Conservation (phyloP, 2,797 vertebrate genomes). For the Lacerta viridis region DNA sequence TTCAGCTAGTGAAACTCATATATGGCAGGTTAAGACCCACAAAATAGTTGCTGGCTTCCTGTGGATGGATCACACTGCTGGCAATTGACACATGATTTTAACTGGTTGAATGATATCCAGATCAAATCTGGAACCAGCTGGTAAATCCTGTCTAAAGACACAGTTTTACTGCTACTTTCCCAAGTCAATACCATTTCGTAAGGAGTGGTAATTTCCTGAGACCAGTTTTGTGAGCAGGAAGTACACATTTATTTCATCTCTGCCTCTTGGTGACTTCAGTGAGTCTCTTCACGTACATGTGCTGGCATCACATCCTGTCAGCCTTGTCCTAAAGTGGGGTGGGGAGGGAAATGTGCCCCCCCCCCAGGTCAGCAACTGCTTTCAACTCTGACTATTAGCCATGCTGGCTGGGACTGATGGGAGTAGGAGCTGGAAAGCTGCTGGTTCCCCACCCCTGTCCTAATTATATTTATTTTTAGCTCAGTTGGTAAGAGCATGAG, state of each 20-base stretch:
- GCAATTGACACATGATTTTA: neutral
- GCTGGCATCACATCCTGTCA: no score
- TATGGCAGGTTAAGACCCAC: slow-evolving; percentile 12
- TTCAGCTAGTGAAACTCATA: slow-evolving; percentile 16
- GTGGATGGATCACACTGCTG: neutral
- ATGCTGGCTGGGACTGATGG: neutral
- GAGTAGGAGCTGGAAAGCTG: neutral
- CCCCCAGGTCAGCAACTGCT: neutral
- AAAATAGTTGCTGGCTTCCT: slow-evolving; percentile 17
- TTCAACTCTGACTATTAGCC: neutral
- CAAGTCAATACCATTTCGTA: neutral
- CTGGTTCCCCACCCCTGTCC: no score
- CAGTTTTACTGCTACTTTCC: no score
- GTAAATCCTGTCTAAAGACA: neutral
- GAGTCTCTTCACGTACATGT: neutral
- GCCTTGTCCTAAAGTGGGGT: neutral
- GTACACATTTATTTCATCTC: neutral
- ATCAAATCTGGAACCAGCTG: neutral
- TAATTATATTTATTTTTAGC: neutral
- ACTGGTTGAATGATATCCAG: neutral
- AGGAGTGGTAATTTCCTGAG: neutral
- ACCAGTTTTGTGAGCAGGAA: neutral
- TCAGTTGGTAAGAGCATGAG: no score
- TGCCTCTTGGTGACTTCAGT: neutral
- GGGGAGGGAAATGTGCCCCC: neutral